Percentiles rank a stretch among this genome's conserved stretches.
Evolutionary conservation across 2,113 vertebrate genomes (phyloP).

Genomic region (Seriola rivoliana): DNA sequence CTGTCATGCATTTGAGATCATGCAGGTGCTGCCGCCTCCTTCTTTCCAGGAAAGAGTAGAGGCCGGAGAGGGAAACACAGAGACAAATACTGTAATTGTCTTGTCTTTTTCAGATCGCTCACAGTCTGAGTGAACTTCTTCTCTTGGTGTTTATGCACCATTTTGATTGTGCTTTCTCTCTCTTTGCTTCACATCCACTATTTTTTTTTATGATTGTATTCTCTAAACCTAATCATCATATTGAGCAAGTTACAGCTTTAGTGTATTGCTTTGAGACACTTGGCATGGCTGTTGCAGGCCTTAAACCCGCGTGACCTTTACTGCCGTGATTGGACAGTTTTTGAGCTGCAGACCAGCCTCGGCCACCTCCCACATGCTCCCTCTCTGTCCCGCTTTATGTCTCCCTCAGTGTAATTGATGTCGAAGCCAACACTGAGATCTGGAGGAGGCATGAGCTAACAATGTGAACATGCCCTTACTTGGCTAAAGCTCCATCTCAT

Average conservation of each 20-base stretch:
- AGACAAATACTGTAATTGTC: conserved; percentile 22
- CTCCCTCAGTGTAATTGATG: conserved; percentile 29
- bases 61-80: neutral
- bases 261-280: neutral
- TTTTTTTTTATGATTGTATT: conserved; percentile 2
- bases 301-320: conserved; percentile 27
- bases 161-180: neutral
- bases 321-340: conserved; percentile 15
- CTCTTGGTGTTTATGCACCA: neutral
- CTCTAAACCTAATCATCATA: neutral
- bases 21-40: conserved; percentile 51
- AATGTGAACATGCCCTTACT: conserved; percentile 71
- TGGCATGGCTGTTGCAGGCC: neutral
- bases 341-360: neutral
- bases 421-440: conserved; percentile 17
- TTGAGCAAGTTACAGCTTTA: neutral
- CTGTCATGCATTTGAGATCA: conserved; percentile 51
- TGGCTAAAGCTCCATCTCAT: conserved; percentile 35
- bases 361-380: conserved; percentile 1
- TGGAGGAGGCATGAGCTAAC: conserved; percentile 30
- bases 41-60: conserved; percentile 32
- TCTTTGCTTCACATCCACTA: neutral
- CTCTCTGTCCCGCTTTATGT: conserved; percentile 3
- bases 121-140: neutral
- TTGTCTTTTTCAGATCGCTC: conserved; percentile 13